phyloP scores from a whole-genome alignment of 2,113 vertebrate species.

The Petaurus breviceps region DNA sequence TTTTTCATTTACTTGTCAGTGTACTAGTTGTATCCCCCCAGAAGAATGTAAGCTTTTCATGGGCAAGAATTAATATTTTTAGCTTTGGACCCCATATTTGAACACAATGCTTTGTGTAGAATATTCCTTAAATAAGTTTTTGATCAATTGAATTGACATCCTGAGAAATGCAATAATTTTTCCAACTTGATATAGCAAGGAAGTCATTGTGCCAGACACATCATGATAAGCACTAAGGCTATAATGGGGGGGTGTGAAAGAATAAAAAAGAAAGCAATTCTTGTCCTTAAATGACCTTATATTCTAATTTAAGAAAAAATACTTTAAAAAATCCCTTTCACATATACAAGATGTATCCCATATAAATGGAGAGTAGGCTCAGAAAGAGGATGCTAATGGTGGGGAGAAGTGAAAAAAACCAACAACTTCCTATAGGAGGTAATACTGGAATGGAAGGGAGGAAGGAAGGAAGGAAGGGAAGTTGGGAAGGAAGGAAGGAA shows the following conservation, averaged over 20 bases:
- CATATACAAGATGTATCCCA: background rate
- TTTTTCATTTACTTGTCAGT: background rate
- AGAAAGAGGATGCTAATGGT: too few species aligned
- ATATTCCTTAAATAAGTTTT: background rate
- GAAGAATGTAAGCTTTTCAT: background rate
- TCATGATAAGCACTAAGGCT: background rate
- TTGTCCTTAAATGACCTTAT: background rate
- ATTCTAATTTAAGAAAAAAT: background rate
- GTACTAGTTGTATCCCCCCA: background rate
- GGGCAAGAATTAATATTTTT: background rate
- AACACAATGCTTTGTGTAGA: background rate
- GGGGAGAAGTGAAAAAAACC: too few species aligned
- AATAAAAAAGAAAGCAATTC: background rate
- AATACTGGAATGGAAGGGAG: too few species aligned
- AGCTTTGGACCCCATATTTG: background rate
- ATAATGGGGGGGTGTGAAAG: background rate
- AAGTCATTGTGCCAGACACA: background rate
- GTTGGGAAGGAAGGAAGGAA: too few species aligned
- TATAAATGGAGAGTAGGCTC: too few species aligned
- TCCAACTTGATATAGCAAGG: background rate
- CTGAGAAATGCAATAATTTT: background rate
- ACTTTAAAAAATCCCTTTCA: background rate
- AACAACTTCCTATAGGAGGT: too few species aligned
- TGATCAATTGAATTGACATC: background rate
- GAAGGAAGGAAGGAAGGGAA: too few species aligned